Base-by-base conservation (phyloP, 2,113 vertebrate species). In the Hymenochirus boettgeri region DNA sequence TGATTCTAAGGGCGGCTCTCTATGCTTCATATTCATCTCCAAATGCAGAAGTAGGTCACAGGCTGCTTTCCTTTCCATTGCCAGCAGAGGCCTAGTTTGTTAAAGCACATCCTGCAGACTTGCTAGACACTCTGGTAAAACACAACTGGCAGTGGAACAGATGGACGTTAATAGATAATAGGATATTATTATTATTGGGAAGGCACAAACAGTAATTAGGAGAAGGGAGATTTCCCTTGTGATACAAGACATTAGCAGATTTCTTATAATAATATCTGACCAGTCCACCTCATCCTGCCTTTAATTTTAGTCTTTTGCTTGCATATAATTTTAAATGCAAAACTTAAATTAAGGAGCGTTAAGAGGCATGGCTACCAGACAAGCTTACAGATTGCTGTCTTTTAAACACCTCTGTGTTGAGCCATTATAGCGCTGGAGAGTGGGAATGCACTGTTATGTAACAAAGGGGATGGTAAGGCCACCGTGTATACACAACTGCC, bases 31-130 rank as follows among this genome's bases (percentile, higher is more conserved):
- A 35, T 66, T 58, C 29, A 66, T 54, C 42, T 66, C 29, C n/a
- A 39, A 64, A 29, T 46, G 37, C 62, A 64, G 54, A 66, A 66
- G 63, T 66, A 66, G 63, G 63, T 66, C 63, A 66, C 55, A 66
- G 63, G 55, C 63, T 66, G 63, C 63, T 66, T 57, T 66, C 54
- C 33, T 58, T 57, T 45, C 35, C 39, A 57, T 37, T 58, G 63
- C 63, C 46, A 66, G 33, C 27, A 24, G 62, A 57, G 63, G 63
- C 63, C 63, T 58, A 46, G 25, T 12, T 58, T 54, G 54, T 66
- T 50, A 37, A n/a, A n/a, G 21, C 54, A 39, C 54, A 66, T 66
- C 63, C 63, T 31, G 63, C 63, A 66, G 63, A 55, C 63, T 66
- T 33, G 22, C 54, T 29, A 35, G 27, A 24, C 62, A 54, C 42